Evolutionary conservation across 1,140 invertebrate species (phyloP), one percentile per base, ranked within the genome.

Genomic region (Acromyrmex charruanus): DNA sequence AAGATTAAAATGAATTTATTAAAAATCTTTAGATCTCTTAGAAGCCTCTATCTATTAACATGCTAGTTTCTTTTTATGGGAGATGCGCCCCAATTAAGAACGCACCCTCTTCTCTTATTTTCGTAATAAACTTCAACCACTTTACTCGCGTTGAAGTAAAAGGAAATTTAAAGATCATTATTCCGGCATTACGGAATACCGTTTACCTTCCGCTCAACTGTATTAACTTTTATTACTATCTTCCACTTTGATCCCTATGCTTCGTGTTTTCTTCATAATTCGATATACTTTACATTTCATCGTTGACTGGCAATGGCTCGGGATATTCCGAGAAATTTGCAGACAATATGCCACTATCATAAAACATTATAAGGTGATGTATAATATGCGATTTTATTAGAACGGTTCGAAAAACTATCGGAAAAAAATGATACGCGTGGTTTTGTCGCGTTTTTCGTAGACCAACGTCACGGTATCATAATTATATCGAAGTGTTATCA

Each of bases 171-270:
- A 6, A 53, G n/a, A 31, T 7, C 31, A 79, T 35, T 4, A 28
- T 28, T 79, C 44, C 39, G n/a, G 1, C 63, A 2, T 18, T 74
- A 44, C 18, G 18, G n/a, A 25, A 74, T 82, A 82, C 39, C 68
- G 25, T 59, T 61, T 61, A 31, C 25, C 18, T 49, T 49, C 25
- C 53, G 21, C 12, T 28, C 68, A 61, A 72, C 79, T 72, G 21
- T 81, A 72, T 61, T 74, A 39, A 61, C 10, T 59, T 82, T 82
- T 82, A 82, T 82, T 74, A 69, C 21, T 61, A 49, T 58, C 69
- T 74, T 82, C 66, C 39, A 39, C 21, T 51, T 14, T 21, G 35
- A 18, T n/a, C 31, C 39, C 21, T 69, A 69, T 14, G n/a, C 35
- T 58, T 80, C 44, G 65, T 55, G 18, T 61, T n/a, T 31, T 31